These are phyloP conservation scores for Leucophenga montana DNA, from an alignment of 2,888 invertebrate species.

Conservation along the genomic window DNA sequence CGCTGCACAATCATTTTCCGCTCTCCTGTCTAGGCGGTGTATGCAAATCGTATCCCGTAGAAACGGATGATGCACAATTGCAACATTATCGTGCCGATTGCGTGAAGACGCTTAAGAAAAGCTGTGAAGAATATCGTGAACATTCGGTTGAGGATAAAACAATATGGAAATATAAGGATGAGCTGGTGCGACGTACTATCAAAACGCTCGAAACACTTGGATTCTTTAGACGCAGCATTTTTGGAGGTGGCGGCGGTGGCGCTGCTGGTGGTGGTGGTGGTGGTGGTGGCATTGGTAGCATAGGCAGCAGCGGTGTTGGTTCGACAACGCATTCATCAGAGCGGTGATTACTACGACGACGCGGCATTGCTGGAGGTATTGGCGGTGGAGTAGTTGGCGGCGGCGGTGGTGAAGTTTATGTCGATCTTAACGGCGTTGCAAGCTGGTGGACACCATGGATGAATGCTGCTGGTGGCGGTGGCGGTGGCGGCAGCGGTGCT, in stretches of 20 bases:
- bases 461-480: conserved; percentile 58
- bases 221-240: conserved; percentile 74
- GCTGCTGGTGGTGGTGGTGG: conserved; percentile 26
- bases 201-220: conserved; percentile 82
- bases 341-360: conserved; percentile 69
- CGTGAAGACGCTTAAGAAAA: conserved; percentile 88
- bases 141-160: conserved; percentile 88
- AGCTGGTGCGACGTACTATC: conserved; percentile 81
- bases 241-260: conserved; percentile 39
- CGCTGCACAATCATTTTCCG: conserved; percentile 94
- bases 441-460: conserved; percentile 36
- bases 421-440: conserved; percentile 26
- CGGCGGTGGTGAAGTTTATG: neutral
- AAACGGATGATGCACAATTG: conserved; percentile 87
- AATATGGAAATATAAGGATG: conserved; percentile 90
- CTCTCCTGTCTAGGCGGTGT: conserved; percentile 88
- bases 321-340: conserved; percentile 69
- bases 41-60: conserved; percentile 89
- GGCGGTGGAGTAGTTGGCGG: neutral
- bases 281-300: conserved; percentile 34
- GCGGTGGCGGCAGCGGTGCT: conserved; percentile 40
- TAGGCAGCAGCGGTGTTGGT: conserved; percentile 56
- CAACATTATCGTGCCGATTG: conserved; percentile 96
- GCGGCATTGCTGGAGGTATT: conserved; percentile 22
- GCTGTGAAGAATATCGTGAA: conserved; percentile 86